Evolutionary conservation across 2,888 invertebrate genomes (phyloP), one percentile per base, ranked within the genome.

Genomic region (Cryptocheilus praepositus): DNA sequence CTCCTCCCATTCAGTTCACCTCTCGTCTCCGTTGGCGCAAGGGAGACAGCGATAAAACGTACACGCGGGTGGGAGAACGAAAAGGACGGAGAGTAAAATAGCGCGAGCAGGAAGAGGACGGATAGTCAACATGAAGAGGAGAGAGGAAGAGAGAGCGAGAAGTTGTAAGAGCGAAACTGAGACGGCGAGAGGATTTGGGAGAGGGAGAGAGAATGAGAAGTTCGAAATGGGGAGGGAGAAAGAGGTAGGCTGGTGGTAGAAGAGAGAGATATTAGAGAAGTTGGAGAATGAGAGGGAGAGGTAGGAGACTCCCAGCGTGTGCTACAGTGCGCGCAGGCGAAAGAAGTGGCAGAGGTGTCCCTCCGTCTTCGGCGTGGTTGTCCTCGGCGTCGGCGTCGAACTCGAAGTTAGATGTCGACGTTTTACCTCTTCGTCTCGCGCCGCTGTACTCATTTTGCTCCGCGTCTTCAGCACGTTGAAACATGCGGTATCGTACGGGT

Each of bases 1-100:
- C 75, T 76, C 77, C 81, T 83, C 74, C 80, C 82, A 83, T 84
- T 85, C 81, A 81, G 75, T 66, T 70, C 61, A 76, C 64, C 70
- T 67, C 73, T 74, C 63, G 72, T 70, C 64, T 59, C 44, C 16
- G 21, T 52, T 13, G 54, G 45, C 28, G 28, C 18, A 49, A 36
- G 45, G 25, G 18, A 28, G 21, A 59, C 51, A 22, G 19, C 28
- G 52, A 45, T 55, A 3, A n/a, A 18, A 55, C 13, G 16, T 18
- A 7, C 8, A 11, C 19, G 21, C 19, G 13, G 22, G 19, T 8
- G 7, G 2, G 15, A 21, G 53, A 54, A 5, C 16, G 49, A 49
- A 3, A 49, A 43, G 15, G 45, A 56, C 43, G 36, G 18, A 7
- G 25, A 21, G 51, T n/a, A 19, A 36, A 56, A 19, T 56, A 16